Base-by-base conservation (phyloP, 2,113 vertebrate genomes). In the Strigops habroptila region DNA sequence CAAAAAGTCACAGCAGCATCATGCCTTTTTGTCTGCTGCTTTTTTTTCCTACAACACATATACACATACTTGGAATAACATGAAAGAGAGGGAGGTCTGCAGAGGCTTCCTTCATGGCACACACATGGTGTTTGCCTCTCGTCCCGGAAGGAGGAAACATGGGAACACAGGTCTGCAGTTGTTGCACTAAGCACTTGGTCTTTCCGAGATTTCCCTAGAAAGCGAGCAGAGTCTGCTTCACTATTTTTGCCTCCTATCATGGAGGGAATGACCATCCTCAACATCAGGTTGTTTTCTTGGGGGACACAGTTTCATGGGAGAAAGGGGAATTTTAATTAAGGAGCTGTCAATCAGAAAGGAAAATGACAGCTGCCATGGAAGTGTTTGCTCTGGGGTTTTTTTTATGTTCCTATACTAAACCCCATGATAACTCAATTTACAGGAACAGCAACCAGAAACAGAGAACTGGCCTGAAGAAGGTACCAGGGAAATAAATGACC, bases 161-260 rank as follows among this genome's bases (percentile, higher is more conserved):
- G 19, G 18, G 41, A 68, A n/a, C 7, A 12, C 4, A 19, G 76
- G 39, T 43, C 25, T 69, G 75, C 43, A 37, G 43, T 30, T 43
- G 75, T 24, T 39, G 60, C 53, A 22, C 52, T 8, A 8, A 90
- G 30, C 8, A 33, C 41, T 68, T 41, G 30, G 7, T 31, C 15
- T 22, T 23, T 22, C 75, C 2, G 1, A 63, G 52, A 52, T 41
- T 35, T 64, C 71, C 60, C 60, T 33, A 18, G 52, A 62, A 68
- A 51, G 19, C 1, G 0, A 63, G 73, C 31, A 39, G 13, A 5
- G 48, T 6, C 25, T 12, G 64, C 69, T 37, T 16, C 2, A 0
- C 39, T 63, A 4, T 15, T 23, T 30, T 39, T n/a, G 25, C 9
- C 39, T 74, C 46, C 46, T 5, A 2, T 44, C 22, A 1, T 2